Base-by-base conservation (phyloP, 2,113 vertebrate genomes). In the Siphamia tubifer region DNA sequence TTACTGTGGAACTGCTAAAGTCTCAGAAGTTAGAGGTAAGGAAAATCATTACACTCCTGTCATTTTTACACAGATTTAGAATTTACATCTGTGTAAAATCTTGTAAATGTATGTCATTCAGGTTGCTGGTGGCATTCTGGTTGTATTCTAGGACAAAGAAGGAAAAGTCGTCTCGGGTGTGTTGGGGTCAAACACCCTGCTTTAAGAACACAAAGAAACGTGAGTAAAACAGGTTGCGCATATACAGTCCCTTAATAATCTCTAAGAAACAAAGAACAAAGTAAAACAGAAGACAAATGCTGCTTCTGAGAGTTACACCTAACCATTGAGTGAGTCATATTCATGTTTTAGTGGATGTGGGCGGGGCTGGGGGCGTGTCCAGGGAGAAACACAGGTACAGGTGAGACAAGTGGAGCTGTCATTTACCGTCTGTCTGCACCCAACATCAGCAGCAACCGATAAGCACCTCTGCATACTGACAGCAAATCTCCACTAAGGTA, bases 151-250 rank as follows among this genome's bases (percentile, higher is more conserved):
- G 17, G 4, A 15, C 21, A 31, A 32, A 38, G 52, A 8, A n/a
- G n/a, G 7, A 36, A 4, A 20, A 24, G 12, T 21, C 7, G 1
- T 28, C 4, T 56, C 16, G 3, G n/a, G 40, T 21, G 10, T 39
- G n/a, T 24, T 49, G 20, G 3, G 17, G 8, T 30, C 0, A 16
- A 17, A 30, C 4, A 31, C 7, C 40, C 15, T 34, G 13, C 28
- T 32, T 5, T 12, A 24, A 8, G 16, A 36, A 56, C 4, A 68
- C 9, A 6, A 58, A 44, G 13, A 17, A 24, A 13, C 20, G n/a
- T 4, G n/a, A 49, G 17, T 3, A 54, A 72, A 86, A 84, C 83
- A 49, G 58, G 82, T 74, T 81, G 28, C 34, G 57, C 13, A 44
- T 5, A 69, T 35, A 36, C 74, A 69, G 79, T 25, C 68, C 62